Evolutionary conservation across 2,888 invertebrate species (phyloP), one percentile per base, ranked within the genome.

Genomic region (Phyto melanocephala): DNA sequence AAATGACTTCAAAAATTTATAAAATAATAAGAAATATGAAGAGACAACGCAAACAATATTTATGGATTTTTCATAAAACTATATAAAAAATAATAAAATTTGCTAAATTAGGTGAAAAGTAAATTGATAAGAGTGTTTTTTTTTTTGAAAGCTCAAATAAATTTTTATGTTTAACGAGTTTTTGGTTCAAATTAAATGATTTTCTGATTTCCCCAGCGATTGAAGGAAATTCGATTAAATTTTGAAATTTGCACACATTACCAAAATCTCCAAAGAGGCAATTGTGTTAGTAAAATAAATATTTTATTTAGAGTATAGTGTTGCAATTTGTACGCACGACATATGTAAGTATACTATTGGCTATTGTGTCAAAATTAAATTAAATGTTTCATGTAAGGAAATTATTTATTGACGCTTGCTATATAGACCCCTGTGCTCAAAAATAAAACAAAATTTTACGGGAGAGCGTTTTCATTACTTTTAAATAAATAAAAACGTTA

Each of bases 21-120:
- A 28, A 47, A 1, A 47, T 20, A 45, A 20, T 47, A 22, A 1
- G 11, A 11, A 11, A 8, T n/a, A 37, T 20, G 20, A 33, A 65
- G 11, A 24, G 40, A 40, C 24, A 37, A 54, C n/a, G n/a, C 11
- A 52, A n/a, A 62, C 22, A 42, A 15, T n/a, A 24, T 40, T 56
- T 35, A 56, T 42, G 40, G 22, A 3, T 62, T 37, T 62, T 22
- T 24, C 7, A 28, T 62, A 24, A 17, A 56, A 47, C n/a, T 7
- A 47, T n/a, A 33, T n/a, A 47, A 17, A 67, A 24, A 5, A 47
- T 13, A 50, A 50, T 8, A 56, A 20, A 28, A 37, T 52, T 58
- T 70, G 58, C 56, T 50, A 56, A 80, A 68, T 70, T 50, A 56
- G 3, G 62, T 63, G 70, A 33, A 70, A 63, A 70, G 62, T 56